Evolutionary conservation across 2,888 invertebrate species (phyloP).

Genomic region (Agonopterix arenella): DNA sequence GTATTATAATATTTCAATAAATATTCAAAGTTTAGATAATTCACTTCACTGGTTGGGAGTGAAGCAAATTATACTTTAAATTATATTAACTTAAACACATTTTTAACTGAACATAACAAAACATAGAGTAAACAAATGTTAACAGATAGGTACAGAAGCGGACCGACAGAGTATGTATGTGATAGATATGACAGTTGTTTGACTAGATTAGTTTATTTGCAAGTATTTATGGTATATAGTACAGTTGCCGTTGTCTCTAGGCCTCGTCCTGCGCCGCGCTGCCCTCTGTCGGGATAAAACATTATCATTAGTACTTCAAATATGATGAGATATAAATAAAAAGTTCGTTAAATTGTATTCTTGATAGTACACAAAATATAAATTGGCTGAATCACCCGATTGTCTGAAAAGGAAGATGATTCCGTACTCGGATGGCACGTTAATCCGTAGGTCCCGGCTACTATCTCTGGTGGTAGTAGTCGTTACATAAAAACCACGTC

Average conservation of each 20-base stretch:
- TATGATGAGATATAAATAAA: constrained; percentile 1
- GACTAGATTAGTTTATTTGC: background rate
- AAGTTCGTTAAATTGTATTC: too few relatives aligned
- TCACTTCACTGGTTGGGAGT: constrained; percentile 43
- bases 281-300: constrained; percentile 36
- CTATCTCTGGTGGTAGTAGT: too few relatives aligned
- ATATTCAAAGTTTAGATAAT: constrained; percentile 17
- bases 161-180: constrained; percentile 22
- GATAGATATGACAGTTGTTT: constrained; percentile 28
- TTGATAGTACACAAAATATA: too few relatives aligned
- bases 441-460: too few relatives aligned
- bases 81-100: constrained; percentile 1
- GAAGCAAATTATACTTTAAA: constrained; percentile 26
- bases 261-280: constrained; percentile 53
- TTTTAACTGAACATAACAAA: background rate
- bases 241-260: constrained; percentile 45
- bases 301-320: too few relatives aligned
- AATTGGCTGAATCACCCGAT: too few relatives aligned
- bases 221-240: constrained; percentile 33
- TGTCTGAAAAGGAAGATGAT: too few relatives aligned
- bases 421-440: too few relatives aligned
- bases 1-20: too few relatives aligned
- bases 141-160: constrained; percentile 7
- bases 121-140: background rate
- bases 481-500: too few relatives aligned